phyloP scores from a whole-genome alignment of 2,113 vertebrate genomes.

The Nibea albiflora region DNA sequence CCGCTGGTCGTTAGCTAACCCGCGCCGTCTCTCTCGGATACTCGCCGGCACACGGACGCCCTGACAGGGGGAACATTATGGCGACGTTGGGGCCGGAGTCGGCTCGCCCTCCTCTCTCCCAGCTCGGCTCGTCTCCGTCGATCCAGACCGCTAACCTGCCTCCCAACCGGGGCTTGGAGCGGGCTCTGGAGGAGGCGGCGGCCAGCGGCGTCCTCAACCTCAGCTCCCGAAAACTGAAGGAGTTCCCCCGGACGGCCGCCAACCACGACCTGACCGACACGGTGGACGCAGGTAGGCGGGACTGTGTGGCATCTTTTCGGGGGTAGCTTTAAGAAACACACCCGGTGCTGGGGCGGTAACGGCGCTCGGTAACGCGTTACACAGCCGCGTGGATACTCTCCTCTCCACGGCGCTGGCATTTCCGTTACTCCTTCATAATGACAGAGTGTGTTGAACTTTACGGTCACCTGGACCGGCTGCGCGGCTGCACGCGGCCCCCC shows the following conservation, averaged over 20 bases:
- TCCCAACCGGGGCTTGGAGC: constrained; percentile 91
- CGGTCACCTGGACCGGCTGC: background rate
- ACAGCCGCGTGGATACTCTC: background rate
- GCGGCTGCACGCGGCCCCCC: no score
- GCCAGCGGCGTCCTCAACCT: constrained; percentile 89
- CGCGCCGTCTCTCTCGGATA: constrained; percentile 1
- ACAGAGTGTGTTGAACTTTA: background rate
- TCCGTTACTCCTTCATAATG: constrained; percentile 1
- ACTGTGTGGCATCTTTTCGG: background rate
- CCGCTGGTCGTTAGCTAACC: constrained; percentile 31
- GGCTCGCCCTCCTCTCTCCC: constrained; percentile 82
- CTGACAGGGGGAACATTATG: constrained; percentile 80
- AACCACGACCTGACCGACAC: constrained; percentile 93
- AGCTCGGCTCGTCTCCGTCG: constrained; percentile 69
- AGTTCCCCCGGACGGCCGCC: constrained; percentile 88
- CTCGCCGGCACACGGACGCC: background rate
- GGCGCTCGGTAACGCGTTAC: background rate
- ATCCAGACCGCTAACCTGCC: constrained; percentile 81
- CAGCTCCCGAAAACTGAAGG: constrained; percentile 92
- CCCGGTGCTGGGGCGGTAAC: constrained; percentile 1
- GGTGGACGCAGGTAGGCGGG: constrained; percentile 91
- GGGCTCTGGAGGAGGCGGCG: constrained; percentile 93
- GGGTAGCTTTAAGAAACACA: background rate
- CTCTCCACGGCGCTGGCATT: constrained; percentile 9
- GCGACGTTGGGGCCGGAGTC: constrained; percentile 89